phyloP scores from a whole-genome alignment of 2,797 vertebrate species.

The Falco cherrug region DNA sequence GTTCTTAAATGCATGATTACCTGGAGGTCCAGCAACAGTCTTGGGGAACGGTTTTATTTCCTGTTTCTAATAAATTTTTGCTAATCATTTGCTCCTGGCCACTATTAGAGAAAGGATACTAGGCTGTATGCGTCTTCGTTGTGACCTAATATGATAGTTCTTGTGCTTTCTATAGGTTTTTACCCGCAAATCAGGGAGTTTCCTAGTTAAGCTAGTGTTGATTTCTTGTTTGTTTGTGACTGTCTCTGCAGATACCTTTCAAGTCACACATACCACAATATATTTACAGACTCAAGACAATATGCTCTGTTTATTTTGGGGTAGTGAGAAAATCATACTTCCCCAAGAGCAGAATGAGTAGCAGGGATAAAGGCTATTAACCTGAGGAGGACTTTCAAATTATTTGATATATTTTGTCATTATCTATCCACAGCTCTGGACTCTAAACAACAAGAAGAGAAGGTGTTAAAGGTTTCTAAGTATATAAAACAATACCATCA shows the following conservation, averaged over 20 bases:
- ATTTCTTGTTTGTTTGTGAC: background rate
- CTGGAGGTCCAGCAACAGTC: background rate
- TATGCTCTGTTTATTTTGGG: background rate
- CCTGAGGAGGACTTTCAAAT: background rate
- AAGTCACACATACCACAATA: background rate
- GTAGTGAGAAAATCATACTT: background rate
- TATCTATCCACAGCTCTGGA: background rate
- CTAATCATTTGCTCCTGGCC: background rate
- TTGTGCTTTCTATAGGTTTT: background rate
- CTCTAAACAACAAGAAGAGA: background rate
- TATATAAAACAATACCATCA: background rate
- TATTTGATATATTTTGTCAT: background rate
- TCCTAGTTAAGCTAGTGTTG: background rate
- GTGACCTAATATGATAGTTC: background rate
- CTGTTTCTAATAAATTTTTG: background rate
- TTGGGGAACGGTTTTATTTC: background rate
- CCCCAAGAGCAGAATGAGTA: background rate
- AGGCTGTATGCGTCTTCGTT: background rate
- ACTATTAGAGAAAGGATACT: background rate
- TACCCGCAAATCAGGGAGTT: background rate
- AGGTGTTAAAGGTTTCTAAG: background rate
- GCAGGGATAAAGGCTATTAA: background rate
- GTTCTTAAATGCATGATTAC: background rate
- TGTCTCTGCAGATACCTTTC: background rate
- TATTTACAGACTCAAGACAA: background rate